A percentile compares a stretch with the other conserved stretches of the same genome.
These are phyloP conservation scores for Heliconius hortense DNA, from an alignment of 2,888 invertebrate species.

Conservation along the genomic window DNA sequence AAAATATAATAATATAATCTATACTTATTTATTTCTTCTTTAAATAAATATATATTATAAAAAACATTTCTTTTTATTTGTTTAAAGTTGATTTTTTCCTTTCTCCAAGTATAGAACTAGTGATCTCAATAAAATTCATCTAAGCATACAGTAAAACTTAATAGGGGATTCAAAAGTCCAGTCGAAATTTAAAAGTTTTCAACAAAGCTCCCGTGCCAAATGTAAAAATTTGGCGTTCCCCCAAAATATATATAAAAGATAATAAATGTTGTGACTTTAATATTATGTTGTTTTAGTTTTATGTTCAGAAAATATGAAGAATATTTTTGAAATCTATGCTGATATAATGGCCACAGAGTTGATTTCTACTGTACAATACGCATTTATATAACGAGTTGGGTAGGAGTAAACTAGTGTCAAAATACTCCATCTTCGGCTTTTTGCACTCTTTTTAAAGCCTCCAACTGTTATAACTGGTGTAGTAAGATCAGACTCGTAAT, in stretches of 20 bases:
- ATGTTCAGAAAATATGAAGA: slow-evolving; percentile 29
- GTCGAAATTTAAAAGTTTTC: slow-evolving; percentile 10
- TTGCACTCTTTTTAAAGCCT: too few relatives aligned
- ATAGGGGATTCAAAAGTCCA: not conserved
- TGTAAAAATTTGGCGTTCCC: slow-evolving; percentile 28
- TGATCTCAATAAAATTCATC: not conserved
- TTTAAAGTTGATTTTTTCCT: not conserved
- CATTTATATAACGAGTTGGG: too few relatives aligned
- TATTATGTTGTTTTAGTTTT: not conserved
- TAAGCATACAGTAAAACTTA: slow-evolving; percentile 11
- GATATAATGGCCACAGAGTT: not conserved
- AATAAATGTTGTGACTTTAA: slow-evolving; percentile 15
- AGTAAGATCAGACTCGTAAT: too few relatives aligned
- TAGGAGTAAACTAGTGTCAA: too few relatives aligned
- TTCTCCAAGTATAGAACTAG: not conserved
- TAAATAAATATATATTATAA: too few relatives aligned
- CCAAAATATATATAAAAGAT: slow-evolving; percentile 25
- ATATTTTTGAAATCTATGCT: not conserved
- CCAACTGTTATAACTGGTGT: too few relatives aligned
- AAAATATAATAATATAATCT: too few relatives aligned
- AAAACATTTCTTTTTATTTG: too few relatives aligned
- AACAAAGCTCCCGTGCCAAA: slow-evolving; percentile 30
- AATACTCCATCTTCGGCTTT: too few relatives aligned
- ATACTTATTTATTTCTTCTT: too few relatives aligned
- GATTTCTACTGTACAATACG: too few relatives aligned